phyloP scores from a whole-genome alignment of 2,888 invertebrate species.

The Strigamia crassipes region DNA sequence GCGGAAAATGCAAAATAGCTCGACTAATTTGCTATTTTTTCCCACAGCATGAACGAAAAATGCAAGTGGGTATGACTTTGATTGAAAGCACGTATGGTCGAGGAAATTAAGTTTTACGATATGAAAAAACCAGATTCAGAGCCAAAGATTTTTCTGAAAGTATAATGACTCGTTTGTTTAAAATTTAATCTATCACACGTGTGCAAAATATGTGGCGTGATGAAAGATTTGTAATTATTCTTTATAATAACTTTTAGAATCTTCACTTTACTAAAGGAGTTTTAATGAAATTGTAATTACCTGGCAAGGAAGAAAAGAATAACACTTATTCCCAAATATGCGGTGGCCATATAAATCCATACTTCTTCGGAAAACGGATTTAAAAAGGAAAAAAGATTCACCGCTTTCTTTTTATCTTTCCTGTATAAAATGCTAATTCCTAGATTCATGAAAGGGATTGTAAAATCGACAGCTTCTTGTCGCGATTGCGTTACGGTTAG shows the following conservation, averaged over 20 bases:
- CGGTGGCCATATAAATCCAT: conserved; percentile 81
- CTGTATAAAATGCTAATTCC: conserved; percentile 85
- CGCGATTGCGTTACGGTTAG: conserved; percentile 64
- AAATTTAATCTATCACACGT: background rate
- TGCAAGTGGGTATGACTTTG: too few relatives aligned
- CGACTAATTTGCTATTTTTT: too few relatives aligned
- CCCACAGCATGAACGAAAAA: too few relatives aligned
- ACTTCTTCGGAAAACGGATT: conserved; percentile 85
- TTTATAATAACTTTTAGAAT: too few relatives aligned
- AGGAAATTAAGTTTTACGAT: too few relatives aligned
- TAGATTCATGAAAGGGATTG: conserved; percentile 66
- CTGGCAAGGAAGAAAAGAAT: conserved; percentile 76
- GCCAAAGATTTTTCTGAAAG: too few relatives aligned
- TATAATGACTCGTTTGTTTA: background rate
- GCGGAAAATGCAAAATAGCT: too few relatives aligned
- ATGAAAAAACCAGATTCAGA: too few relatives aligned
- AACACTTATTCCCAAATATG: conserved; percentile 78
- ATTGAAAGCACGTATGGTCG: too few relatives aligned
- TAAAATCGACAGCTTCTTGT: conserved; percentile 65
- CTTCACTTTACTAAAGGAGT: background rate
- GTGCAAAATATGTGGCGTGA: background rate
- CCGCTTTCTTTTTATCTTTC: conserved; percentile 82
- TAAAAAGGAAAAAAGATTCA: conserved; percentile 88
- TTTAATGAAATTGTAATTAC: conserved; percentile 52
- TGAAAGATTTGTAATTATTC: too few relatives aligned